Evolutionary conservation across 2,797 vertebrate genomes (phyloP).

Genomic region (Pantherophis alleghaniensis): DNA sequence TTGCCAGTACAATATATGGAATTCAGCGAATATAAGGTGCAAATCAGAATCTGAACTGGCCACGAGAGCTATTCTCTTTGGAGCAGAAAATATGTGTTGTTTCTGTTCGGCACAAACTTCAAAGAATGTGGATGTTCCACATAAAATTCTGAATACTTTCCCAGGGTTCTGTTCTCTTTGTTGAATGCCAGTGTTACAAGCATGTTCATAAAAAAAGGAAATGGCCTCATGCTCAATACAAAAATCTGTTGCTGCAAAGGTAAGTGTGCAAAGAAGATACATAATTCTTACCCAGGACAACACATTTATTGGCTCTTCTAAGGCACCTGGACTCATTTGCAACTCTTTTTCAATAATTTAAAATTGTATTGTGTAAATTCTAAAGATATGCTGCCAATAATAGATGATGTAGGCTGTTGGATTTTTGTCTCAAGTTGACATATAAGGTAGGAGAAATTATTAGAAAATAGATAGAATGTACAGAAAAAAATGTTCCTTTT

Average conservation of each 20-base stretch:
- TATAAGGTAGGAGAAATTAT: neutral
- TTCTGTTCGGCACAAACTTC: neutral
- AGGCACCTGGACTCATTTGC: conserved; percentile 5
- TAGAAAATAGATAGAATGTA: neutral
- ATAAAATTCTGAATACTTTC: neutral
- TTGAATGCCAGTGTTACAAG: neutral
- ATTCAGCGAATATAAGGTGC: neutral
- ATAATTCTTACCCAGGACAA: neutral
- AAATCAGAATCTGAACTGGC: neutral
- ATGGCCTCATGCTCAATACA: neutral
- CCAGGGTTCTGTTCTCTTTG: neutral
- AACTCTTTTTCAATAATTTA: neutral
- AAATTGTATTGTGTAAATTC: conserved; percentile 12
- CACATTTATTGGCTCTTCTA: neutral
- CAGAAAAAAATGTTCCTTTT: neutral
- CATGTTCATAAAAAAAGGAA: neutral
- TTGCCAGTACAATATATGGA: conserved; percentile 26
- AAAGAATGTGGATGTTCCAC: neutral
- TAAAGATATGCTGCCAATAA: neutral
- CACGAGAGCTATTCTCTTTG: neutral
- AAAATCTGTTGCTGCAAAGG: neutral
- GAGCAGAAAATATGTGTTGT: neutral
- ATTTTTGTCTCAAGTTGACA: neutral
- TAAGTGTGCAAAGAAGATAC: conserved; percentile 8
- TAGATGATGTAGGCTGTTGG: conserved; percentile 6